These are phyloP conservation scores for Gallinago stenura DNA, from an alignment of 2,797 vertebrate species.

Conservation along the genomic window DNA sequence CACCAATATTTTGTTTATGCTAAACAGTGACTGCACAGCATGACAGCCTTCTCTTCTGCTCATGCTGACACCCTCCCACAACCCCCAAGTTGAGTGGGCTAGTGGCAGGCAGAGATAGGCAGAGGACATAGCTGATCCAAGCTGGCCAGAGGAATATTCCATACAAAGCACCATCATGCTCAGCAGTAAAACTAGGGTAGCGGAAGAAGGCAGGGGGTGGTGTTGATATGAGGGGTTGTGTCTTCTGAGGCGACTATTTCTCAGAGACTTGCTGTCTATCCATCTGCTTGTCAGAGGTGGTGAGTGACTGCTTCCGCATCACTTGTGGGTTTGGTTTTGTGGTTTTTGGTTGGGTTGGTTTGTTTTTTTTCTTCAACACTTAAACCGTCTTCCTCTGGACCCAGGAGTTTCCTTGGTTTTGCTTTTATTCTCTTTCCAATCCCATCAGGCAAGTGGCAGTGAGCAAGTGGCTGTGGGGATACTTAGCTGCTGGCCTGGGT, in stretches of 20 bases:
- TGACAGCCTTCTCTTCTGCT: background rate
- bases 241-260: background rate
- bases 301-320: background rate
- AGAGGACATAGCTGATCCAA: background rate
- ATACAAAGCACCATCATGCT: too few species aligned
- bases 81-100: rapidly evolving
- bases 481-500: background rate
- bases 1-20: background rate
- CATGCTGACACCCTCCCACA: too few species aligned
- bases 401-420: background rate
- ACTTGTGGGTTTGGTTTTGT: background rate
- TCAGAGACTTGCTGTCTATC: background rate
- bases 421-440: too few species aligned
- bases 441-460: rapidly evolving
- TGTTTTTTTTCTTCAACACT: background rate
- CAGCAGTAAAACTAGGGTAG: background rate
- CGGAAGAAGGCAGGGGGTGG: background rate
- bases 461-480: background rate
- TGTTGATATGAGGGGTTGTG: rapidly evolving
- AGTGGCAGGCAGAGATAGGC: background rate
- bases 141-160: background rate
- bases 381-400: background rate
- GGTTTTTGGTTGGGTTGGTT: rapidly evolving
- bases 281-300: too few species aligned
- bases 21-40: background rate